Percentiles rank a stretch among this genome's conserved stretches.
Evolutionary conservation across 2,797 vertebrate species (phyloP).

Genomic region (Muscicapa striata): DNA sequence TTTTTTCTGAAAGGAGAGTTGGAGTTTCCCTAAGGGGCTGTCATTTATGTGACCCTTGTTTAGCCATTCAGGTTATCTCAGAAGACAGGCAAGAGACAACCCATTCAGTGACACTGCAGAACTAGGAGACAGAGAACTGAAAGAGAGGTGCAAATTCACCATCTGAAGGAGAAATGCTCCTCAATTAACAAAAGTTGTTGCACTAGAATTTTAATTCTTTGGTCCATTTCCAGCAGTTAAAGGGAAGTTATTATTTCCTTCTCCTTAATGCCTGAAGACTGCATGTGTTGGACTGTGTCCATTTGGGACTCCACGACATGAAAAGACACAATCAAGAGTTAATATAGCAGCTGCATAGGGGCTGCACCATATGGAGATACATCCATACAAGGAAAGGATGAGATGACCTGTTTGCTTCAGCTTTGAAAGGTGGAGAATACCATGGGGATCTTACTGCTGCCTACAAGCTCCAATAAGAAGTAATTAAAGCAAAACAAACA

Average conservation of each 20-base stretch:
- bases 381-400: not conserved
- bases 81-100: not conserved
- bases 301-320: not conserved
- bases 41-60: not conserved
- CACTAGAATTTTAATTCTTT: not conserved
- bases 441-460: not conserved
- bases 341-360: not conserved
- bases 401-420: not conserved
- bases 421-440: not conserved
- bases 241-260: not conserved
- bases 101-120: not conserved
- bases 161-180: not conserved
- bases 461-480: not conserved
- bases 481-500: not conserved
- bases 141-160: not conserved
- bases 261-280: not conserved
- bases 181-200: not conserved
- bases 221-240: not conserved
- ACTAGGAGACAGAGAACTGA: not conserved
- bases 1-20: not conserved
- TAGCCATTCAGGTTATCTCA: not conserved
- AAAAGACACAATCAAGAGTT: not conserved
- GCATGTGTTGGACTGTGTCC: not conserved
- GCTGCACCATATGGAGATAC: fast-evolving
- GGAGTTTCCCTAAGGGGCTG: not conserved